Conservation (phyloP, 2,797 vertebrate species). For the Borostomias antarcticus region DNA sequence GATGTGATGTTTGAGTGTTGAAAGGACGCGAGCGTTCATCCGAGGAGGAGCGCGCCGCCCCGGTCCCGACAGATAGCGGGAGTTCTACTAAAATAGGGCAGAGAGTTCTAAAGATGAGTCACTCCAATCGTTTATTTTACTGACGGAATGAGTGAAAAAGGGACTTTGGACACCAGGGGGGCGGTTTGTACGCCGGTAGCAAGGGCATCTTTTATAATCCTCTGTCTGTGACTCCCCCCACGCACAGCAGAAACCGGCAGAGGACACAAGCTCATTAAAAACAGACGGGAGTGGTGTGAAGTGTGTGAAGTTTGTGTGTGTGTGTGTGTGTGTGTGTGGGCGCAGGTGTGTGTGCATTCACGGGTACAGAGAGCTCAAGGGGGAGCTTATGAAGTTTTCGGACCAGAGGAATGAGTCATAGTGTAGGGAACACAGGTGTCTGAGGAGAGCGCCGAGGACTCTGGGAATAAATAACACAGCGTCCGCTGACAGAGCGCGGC, state of each 20-base stretch:
- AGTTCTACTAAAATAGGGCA: conserved; percentile 5
- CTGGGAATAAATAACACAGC: conserved; percentile 2
- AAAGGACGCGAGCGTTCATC: conserved; percentile 16
- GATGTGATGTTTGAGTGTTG: conserved; percentile 11
- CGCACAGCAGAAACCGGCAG: not conserved
- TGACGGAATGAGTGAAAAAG: not conserved
- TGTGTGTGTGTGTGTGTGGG: conserved; percentile 7
- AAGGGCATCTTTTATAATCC: conserved; percentile 15
- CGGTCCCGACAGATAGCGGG: not conserved
- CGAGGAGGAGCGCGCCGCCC: not conserved
- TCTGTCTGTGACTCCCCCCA: conserved; percentile 12
- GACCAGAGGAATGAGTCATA: not conserved
- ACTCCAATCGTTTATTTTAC: not conserved
- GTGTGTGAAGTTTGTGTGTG: not conserved
- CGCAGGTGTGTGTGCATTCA: not conserved
- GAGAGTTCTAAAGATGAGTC: not conserved
- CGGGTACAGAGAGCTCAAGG: not conserved
- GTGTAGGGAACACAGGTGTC: not conserved
- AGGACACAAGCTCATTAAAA: conserved; percentile 31
- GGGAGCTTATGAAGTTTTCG: not conserved
- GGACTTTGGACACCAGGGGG: not conserved
- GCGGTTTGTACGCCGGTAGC: not conserved
- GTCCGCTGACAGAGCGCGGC: conserved; percentile 1
- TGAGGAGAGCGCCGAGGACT: not conserved
- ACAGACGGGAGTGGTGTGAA: conserved; percentile 2